phyloP scores from a whole-genome alignment of 1,140 invertebrate genomes.

The Argopecten irradians region DNA sequence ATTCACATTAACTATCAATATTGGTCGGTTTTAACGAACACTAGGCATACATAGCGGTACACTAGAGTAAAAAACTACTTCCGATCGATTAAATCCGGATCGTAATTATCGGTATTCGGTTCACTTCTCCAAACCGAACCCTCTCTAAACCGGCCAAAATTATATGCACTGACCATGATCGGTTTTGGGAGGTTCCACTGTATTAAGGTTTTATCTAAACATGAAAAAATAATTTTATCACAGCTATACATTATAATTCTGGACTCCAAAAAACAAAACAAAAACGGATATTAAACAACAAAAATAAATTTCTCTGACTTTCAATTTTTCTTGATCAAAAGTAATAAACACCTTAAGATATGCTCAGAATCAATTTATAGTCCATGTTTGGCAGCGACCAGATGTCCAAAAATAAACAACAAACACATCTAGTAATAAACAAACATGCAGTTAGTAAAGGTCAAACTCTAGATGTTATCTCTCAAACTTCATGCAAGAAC shows the following conservation, averaged over 20 bases:
- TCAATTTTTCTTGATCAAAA: background rate
- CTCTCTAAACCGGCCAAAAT: too few species aligned
- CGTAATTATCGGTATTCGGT: too few species aligned
- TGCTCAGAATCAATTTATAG: background rate
- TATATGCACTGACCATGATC: too few species aligned
- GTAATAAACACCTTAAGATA: too few species aligned
- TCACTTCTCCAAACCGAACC: too few species aligned
- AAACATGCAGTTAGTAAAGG: background rate
- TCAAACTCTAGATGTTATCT: slow-evolving; percentile 9
- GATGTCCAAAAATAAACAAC: background rate
- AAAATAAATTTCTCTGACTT: background rate
- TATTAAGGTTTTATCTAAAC: background rate
- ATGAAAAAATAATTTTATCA: background rate
- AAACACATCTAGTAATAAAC: slow-evolving; percentile 5
- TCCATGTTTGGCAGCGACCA: background rate
- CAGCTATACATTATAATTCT: background rate
- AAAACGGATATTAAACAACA: background rate
- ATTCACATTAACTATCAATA: too few species aligned
- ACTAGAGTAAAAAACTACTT: too few species aligned
- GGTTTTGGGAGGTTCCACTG: background rate
- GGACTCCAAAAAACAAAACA: background rate
- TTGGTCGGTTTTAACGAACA: too few species aligned
- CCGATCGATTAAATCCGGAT: too few species aligned
- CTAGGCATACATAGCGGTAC: too few species aligned
- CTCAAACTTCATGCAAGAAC: background rate